Conservation (phyloP, 2,888 invertebrate genomes). For the Phyto melanocephala region DNA sequence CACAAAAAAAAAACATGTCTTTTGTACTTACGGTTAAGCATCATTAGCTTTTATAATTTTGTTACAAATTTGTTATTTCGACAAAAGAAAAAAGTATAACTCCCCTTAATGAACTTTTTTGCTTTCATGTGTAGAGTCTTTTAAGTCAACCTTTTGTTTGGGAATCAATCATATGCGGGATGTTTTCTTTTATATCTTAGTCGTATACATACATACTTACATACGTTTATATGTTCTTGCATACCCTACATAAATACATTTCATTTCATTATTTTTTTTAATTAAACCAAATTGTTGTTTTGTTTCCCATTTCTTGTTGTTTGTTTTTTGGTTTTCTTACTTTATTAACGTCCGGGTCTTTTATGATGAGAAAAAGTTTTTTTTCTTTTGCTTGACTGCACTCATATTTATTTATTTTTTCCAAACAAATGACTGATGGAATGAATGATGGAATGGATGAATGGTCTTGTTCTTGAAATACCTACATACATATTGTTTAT, state of each 20-base stretch:
- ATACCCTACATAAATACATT: neutral
- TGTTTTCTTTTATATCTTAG: constrained; percentile 48
- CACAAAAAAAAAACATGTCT: neutral
- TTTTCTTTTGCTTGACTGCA: constrained; percentile 57
- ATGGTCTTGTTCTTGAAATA: constrained; percentile 2
- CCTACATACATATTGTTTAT: constrained; percentile 45
- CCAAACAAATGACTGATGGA: constrained; percentile 26
- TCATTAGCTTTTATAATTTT: constrained; percentile 59
- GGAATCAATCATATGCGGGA: constrained; percentile 65
- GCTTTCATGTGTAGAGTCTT: constrained; percentile 50
- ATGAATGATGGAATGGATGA: neutral
- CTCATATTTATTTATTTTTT: constrained; percentile 32
- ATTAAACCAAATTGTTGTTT: constrained; percentile 58
- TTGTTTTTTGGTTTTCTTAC: constrained; percentile 13
- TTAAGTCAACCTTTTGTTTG: constrained; percentile 59
- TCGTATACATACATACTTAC: too few species aligned
- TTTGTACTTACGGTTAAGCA: constrained; percentile 26
- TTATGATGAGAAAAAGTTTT: constrained; percentile 48
- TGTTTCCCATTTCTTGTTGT: constrained; percentile 39
- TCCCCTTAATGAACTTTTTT: constrained; percentile 16
- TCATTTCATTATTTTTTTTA: constrained; percentile 39
- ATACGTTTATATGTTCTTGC: too few species aligned
- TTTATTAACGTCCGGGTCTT: constrained; percentile 49
- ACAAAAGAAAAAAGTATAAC: neutral
- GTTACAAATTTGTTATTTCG: constrained; percentile 53